Base-by-base conservation (phyloP, 2,888 invertebrate genomes). In the Agrochola lota region DNA sequence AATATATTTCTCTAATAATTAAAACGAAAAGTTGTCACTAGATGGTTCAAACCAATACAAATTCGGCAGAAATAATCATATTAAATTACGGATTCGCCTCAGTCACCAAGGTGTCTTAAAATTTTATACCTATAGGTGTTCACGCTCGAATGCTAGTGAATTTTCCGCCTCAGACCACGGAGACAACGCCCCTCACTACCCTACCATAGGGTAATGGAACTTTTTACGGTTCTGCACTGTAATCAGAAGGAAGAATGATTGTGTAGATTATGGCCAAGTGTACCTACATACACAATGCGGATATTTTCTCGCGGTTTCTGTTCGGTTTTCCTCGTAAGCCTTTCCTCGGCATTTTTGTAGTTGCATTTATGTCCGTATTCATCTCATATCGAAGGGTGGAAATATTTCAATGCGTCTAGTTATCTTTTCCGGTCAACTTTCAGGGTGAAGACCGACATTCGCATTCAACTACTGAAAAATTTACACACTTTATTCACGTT, bases 161-260 rank as follows among this genome's bases (percentile, higher is more conserved):
- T 77, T 83, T 86, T 83, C 74, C 79, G 66, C 66, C 60, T 69
- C 74, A 60, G 64, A 60, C 55, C 62, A 67, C 46, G 43, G 40
- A 43, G 30, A 81, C 74, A 79, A 35, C 62, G 49, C 60, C 68
- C 59, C 40, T 73, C 30, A 35, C 70, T 55, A 64, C 72, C 63
- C 64, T 59, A 68, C 73, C 64, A 74, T 78, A 52, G 69, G 46
- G 60, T 85, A 78, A 86, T 80, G 70, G 75, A n/a, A 74, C 60
- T 68, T 84, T 85, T 84, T 86, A 86, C 72, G 84, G 64, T 75
- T 74, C 40, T 73, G 72, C 77, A 35, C 78, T 73, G 80, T 81
- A 80, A 86, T 85, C 75, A 79, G 69, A 57, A 62, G 63, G 57
- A 80, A 74, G 76, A 80, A 72, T 77, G 68, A 80, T 72, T 73